These are phyloP conservation scores for Euproctis similis DNA, from an alignment of 2,888 invertebrate genomes.

Conservation along the genomic window DNA sequence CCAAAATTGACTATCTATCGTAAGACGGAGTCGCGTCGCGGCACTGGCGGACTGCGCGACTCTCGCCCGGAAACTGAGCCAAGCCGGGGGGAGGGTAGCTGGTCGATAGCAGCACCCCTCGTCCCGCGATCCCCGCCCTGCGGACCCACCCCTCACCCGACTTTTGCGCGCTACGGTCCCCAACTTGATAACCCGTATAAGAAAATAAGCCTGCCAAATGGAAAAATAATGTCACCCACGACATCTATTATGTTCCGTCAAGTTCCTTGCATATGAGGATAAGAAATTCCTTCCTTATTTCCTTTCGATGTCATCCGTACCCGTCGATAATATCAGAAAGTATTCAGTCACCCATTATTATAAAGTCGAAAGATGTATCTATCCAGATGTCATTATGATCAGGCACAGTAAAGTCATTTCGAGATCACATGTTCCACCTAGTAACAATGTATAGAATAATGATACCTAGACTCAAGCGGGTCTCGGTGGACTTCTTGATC, in stretches of 20 bases:
- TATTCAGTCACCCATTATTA: slow-evolving; percentile 1
- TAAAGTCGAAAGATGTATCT: no score
- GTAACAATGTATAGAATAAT: slow-evolving; percentile 44
- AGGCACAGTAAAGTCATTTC: neutral
- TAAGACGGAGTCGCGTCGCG: slow-evolving; percentile 65
- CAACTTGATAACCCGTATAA: slow-evolving; percentile 72
- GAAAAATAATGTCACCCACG: slow-evolving; percentile 67
- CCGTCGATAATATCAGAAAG: neutral
- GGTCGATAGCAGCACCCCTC: slow-evolving; percentile 76
- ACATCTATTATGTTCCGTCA: slow-evolving; percentile 46
- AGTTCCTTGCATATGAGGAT: slow-evolving; percentile 24
- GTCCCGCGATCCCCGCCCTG: slow-evolving; percentile 58
- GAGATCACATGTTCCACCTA: slow-evolving; percentile 23
- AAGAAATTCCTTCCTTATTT: slow-evolving; percentile 14
- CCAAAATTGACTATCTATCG: slow-evolving; percentile 67
- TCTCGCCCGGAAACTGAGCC: slow-evolving; percentile 76
- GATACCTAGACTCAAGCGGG: slow-evolving; percentile 53
- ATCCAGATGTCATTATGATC: neutral
- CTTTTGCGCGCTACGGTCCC: slow-evolving; percentile 58
- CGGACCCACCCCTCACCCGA: slow-evolving; percentile 56
- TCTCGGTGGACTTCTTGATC: slow-evolving; percentile 61
- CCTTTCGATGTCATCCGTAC: slow-evolving; percentile 4
- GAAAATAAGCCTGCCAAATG: slow-evolving; percentile 72
- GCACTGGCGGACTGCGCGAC: slow-evolving; percentile 78
- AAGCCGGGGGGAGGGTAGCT: slow-evolving; percentile 73